Evolutionary conservation across 1,140 invertebrate species (phyloP).

Genomic region (Bradynema listronoti): DNA sequence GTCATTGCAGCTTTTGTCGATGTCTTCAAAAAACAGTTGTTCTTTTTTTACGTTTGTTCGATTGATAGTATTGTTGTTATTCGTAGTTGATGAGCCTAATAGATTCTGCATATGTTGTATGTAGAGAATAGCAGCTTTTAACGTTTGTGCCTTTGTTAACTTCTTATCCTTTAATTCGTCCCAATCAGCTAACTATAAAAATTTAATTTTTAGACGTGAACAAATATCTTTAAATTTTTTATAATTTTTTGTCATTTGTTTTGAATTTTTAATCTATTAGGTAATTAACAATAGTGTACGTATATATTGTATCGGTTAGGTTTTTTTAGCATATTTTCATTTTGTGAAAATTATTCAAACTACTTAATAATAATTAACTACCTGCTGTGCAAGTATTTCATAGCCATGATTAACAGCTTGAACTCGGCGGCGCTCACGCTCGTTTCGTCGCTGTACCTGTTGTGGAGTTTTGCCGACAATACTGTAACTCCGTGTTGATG

Average conservation of each 20-base stretch:
- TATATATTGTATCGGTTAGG: not conserved
- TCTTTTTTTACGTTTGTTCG: no score
- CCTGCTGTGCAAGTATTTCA: constrained; percentile 25
- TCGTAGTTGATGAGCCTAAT: no score
- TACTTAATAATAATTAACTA: constrained; percentile 6
- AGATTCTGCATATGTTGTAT: constrained; percentile 37
- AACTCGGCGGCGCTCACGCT: constrained; percentile 35
- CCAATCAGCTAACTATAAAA: constrained; percentile 23
- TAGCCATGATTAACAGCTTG: constrained; percentile 35
- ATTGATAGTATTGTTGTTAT: no score
- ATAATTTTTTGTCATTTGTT: no score
- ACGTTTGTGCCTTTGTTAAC: constrained; percentile 39
- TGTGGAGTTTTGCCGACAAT: constrained; percentile 36
- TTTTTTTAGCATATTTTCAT: not conserved
- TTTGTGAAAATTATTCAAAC: not conserved
- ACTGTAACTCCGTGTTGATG: not conserved
- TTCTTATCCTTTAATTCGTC: constrained; percentile 39
- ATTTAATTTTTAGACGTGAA: not conserved
- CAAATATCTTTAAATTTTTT: no score
- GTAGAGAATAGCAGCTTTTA: constrained; percentile 43
- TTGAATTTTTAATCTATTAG: no score
- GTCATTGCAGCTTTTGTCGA: no score
- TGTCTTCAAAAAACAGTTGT: no score
- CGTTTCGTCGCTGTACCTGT: constrained; percentile 41
- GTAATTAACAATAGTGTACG: no score